These are phyloP conservation scores for Eptatretus burgeri DNA, from an alignment of 2,113 vertebrate species.

Conservation along the genomic window DNA sequence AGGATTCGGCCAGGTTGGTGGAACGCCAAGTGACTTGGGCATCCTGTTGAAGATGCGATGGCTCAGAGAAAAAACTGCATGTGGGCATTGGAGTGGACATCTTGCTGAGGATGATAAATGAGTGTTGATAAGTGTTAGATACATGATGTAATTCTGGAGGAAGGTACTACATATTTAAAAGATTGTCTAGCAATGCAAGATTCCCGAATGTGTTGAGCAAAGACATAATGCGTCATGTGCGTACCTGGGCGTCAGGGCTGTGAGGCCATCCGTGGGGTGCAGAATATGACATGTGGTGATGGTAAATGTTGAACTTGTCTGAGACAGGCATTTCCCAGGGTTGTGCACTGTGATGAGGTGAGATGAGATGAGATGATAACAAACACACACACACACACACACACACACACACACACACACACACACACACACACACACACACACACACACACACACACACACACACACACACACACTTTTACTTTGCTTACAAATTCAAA, in stretches of 20 bases:
- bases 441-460: too few species aligned
- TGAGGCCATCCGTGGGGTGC: slow-evolving; percentile 78
- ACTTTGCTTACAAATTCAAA: slow-evolving; percentile 8
- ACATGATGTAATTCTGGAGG: too few species aligned
- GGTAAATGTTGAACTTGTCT: slow-evolving; percentile 88
- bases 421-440: too few species aligned
- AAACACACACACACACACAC: too few species aligned
- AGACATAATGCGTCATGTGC: slow-evolving; percentile 9
- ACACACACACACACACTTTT: too few species aligned
- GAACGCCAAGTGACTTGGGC: slow-evolving; percentile 59
- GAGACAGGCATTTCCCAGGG: slow-evolving; percentile 85
- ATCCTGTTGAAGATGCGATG: slow-evolving; percentile 8
- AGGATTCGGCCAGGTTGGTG: slow-evolving; percentile 64
- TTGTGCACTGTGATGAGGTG: slow-evolving; percentile 40
- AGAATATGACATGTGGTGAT: slow-evolving; percentile 93
- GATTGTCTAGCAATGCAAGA: too few species aligned
- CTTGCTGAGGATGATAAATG: background rate
- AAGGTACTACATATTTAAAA: too few species aligned
- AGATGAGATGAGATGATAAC: too few species aligned
- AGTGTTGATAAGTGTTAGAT: too few species aligned
- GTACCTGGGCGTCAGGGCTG: slow-evolving; percentile 71
- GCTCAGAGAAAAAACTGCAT: slow-evolving; percentile 1
- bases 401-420: too few species aligned
- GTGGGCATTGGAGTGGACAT: background rate
- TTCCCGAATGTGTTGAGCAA: background rate